Evolutionary conservation across 2,797 vertebrate species (phyloP).

Genomic region (Spondyliosoma cantharus): DNA sequence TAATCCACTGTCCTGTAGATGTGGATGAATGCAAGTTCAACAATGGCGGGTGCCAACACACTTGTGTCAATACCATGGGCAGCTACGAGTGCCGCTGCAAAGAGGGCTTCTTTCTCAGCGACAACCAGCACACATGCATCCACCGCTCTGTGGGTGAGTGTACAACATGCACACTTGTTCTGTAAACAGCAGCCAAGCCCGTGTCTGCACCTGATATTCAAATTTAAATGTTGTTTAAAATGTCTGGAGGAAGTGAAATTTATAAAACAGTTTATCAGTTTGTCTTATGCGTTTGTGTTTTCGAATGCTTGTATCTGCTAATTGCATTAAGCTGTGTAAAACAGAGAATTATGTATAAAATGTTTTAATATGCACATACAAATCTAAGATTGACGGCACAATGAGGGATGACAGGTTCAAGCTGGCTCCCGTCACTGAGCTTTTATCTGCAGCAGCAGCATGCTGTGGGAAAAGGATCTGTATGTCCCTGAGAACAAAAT

Average conservation of each 20-base stretch:
- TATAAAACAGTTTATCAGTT: background rate
- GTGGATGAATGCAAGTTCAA: constrained; percentile 95
- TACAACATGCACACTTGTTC: constrained; percentile 5
- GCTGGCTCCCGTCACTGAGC: constrained; percentile 76
- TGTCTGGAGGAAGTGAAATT: background rate
- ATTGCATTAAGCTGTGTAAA: constrained; percentile 56
- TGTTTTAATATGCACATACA: constrained; percentile 77
- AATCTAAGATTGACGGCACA: constrained; percentile 78
- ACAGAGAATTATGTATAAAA: constrained; percentile 67
- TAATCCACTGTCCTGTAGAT: constrained; percentile 81
- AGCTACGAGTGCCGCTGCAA: constrained; percentile 97
- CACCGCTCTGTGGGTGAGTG: constrained; percentile 95
- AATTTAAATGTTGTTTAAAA: background rate
- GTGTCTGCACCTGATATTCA: background rate
- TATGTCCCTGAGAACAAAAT: constrained; percentile 84
- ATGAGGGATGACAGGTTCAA: constrained; percentile 83
- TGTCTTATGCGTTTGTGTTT: constrained; percentile 5
- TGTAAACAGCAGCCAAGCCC: background rate
- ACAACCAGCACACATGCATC: constrained; percentile 99
- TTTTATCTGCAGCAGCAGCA: constrained; percentile 78
- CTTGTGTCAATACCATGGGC: constrained; percentile 94
- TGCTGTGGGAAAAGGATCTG: constrained; percentile 87
- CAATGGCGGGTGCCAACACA: constrained; percentile 97
- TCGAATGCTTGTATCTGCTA: constrained; percentile 38
- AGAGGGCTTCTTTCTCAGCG: constrained; percentile 96